A percentile compares a stretch with the other conserved stretches of the same genome.
phyloP scores from a whole-genome alignment of 2,797 vertebrate species.

The Gallinago solitaria region DNA sequence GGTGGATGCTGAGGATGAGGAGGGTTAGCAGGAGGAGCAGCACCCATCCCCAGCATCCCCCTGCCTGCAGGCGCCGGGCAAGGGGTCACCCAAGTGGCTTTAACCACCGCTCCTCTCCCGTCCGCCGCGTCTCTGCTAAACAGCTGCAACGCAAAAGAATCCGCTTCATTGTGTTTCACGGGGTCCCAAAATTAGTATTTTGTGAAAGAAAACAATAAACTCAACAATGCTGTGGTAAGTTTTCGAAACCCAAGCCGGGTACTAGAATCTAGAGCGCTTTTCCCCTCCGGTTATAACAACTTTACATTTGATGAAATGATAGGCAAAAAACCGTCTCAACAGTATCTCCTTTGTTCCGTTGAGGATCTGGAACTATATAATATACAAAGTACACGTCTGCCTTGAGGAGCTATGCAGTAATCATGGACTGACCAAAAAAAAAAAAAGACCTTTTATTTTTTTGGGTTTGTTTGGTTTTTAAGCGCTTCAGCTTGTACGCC shows the following conservation, averaged over 20 bases:
- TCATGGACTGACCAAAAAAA: slow-evolving; percentile 8
- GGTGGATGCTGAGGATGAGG: background rate
- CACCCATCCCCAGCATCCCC: background rate
- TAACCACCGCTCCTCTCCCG: background rate
- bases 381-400: slow-evolving; percentile 1
- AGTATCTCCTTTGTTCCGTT: slow-evolving; percentile 54
- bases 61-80: background rate
- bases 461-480: background rate
- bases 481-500: background rate
- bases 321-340: slow-evolving; percentile 23
- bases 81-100: background rate
- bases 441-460: background rate
- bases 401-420: slow-evolving; percentile 16
- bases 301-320: slow-evolving; percentile 61
- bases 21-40: background rate
- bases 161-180: background rate
- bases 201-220: slow-evolving; percentile 51
- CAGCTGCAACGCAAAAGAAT: background rate
- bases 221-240: slow-evolving; percentile 42
- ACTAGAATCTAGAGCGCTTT: slow-evolving; percentile 50
- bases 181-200: slow-evolving; percentile 53
- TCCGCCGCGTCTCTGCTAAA: background rate
- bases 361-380: slow-evolving; percentile 2
- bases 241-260: slow-evolving; percentile 53
- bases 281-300: slow-evolving; percentile 54